These are phyloP conservation scores for Cerastis rubricosa DNA, from an alignment of 2,888 invertebrate species.

Conservation along the genomic window DNA sequence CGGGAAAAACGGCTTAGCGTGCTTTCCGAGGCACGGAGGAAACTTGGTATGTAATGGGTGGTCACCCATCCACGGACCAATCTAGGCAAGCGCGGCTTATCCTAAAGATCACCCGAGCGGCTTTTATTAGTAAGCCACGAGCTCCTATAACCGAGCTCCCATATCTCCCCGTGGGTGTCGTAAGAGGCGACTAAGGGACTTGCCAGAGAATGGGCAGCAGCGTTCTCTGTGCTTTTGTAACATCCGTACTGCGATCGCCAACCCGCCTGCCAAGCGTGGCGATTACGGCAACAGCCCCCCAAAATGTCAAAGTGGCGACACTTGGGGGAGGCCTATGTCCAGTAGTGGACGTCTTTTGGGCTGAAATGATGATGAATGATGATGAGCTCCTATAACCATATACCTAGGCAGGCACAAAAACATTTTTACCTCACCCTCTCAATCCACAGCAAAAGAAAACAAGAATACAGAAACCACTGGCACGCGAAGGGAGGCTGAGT, in stretches of 20 bases:
- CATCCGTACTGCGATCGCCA: too few species aligned
- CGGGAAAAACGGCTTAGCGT: background rate
- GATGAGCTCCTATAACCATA: background rate
- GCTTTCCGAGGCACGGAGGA: background rate
- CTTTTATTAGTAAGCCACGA: background rate
- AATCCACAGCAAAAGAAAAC: conserved; percentile 47
- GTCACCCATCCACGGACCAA: background rate
- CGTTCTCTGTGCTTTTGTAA: too few species aligned
- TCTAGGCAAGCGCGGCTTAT: background rate
- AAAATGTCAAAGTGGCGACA: too few species aligned
- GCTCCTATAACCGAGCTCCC: too few species aligned
- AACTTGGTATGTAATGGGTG: background rate
- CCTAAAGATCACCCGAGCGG: background rate
- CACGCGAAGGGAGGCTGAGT: conserved; percentile 82
- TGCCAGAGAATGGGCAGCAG: too few species aligned
- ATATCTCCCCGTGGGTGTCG: too few species aligned
- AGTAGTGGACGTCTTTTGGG: too few species aligned
- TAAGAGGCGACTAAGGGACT: too few species aligned
- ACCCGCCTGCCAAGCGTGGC: too few species aligned
- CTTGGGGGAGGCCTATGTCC: too few species aligned
- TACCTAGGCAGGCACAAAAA: background rate
- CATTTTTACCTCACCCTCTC: conserved; percentile 15
- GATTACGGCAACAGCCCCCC: too few species aligned
- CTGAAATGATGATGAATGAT: too few species aligned
- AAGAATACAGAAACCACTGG: conserved; percentile 60